Evolutionary conservation across 2,888 invertebrate genomes (phyloP).

Genomic region (Melanotus villosus): DNA sequence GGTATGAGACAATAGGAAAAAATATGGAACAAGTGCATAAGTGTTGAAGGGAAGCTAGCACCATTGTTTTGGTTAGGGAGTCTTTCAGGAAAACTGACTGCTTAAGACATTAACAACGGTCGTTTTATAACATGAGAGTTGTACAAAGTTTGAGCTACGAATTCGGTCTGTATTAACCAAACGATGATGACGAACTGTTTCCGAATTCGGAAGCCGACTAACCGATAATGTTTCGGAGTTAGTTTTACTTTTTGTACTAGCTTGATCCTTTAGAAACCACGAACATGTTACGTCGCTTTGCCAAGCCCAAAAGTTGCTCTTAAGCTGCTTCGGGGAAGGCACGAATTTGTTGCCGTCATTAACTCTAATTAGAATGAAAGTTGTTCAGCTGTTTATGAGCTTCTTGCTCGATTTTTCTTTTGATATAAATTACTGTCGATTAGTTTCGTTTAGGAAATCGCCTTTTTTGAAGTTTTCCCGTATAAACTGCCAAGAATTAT

Average conservation of each 20-base stretch:
- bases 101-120: too few relatives aligned
- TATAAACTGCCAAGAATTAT: too few relatives aligned
- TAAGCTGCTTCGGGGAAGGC: constrained; percentile 3
- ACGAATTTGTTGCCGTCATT: not conserved
- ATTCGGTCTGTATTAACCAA: not conserved
- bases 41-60: too few relatives aligned
- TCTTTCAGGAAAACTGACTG: too few relatives aligned
- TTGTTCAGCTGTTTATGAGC: not conserved
- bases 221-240: constrained; percentile 2
- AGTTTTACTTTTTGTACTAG: not conserved
- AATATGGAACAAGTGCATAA: too few relatives aligned
- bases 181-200: not conserved
- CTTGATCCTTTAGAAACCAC: constrained; percentile 12
- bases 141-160: not conserved
- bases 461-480: too few relatives aligned
- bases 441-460: too few relatives aligned
- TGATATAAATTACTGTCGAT: not conserved
- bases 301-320: constrained; percentile 18
- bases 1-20: too few relatives aligned
- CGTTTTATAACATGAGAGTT: not conserved
- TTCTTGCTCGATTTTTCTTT: not conserved
- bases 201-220: not conserved
- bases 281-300: constrained; percentile 33
- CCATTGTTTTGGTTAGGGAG: too few relatives aligned
- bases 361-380: constrained; percentile 6